Conservation (phyloP, 2,113 vertebrate genomes). For the Leuciscus idus region DNA sequence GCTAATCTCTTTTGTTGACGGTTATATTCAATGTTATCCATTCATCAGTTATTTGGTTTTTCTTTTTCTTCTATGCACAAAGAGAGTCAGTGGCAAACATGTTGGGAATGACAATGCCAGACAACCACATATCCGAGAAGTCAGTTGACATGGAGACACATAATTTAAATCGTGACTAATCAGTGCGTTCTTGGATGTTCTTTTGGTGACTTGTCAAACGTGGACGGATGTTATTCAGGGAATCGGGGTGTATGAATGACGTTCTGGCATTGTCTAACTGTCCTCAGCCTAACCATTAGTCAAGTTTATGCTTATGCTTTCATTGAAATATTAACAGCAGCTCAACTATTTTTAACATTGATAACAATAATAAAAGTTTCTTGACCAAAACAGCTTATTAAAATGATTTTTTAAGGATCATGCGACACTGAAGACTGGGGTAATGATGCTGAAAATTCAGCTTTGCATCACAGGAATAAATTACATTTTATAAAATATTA, state of each 20-base stretch:
- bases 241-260: background rate
- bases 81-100: background rate
- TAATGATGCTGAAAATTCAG: too few species aligned
- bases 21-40: background rate
- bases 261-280: background rate
- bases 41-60: background rate
- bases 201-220: background rate
- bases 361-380: too few species aligned
- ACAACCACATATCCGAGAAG: background rate
- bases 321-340: background rate
- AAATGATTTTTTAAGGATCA: too few species aligned
- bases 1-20: background rate
- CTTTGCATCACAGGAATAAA: too few species aligned
- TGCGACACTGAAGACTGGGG: too few species aligned
- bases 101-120: background rate
- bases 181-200: background rate
- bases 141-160: background rate
- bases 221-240: background rate
- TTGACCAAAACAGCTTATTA: too few species aligned
- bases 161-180: background rate
- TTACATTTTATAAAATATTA: too few species aligned
- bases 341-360: too few species aligned
- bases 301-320: background rate
- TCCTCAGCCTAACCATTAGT: background rate
- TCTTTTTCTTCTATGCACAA: background rate